Base-by-base conservation (phyloP, 2,888 invertebrate species). In the Hirtodrosophila alboralis region DNA sequence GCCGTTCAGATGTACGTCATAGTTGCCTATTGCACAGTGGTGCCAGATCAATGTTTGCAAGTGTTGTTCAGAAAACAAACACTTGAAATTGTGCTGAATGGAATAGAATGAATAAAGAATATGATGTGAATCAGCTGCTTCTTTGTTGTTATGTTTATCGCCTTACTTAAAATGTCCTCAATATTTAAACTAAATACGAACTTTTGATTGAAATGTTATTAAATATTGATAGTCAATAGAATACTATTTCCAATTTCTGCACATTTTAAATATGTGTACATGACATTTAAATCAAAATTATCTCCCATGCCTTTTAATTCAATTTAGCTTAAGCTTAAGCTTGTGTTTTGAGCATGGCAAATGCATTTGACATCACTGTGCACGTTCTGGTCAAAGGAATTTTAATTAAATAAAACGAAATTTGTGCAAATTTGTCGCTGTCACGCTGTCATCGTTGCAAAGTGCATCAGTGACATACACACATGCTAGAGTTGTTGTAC, bases 381-480 rank as follows among this genome's bases (percentile, higher is more conserved):
- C 52, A 33, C 14, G 8, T 27, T 36, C 49, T 51, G 58, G 44
- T 64, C 63, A 76, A 74, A 68, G 62, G 66, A 63, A 78, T 73
- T 77, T 78, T 44, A 78, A 71, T 75, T 64, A 64, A 76, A 75
- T 78, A 41, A 73, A 75, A 37, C 45, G 47, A 73, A 72, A 57
- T 59, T 70, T 59, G 60, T 53, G 63, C 78, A 56, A 75, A 78
- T 58, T 65, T 41, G 51, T 74, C 52, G 49, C 53, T 61, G 58
- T 51, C 62, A 48, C 49, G 36, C 52, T 47, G 58, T 47, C 59
- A 57, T 38, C 48, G 40, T 51, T 53, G 58, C 58, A 67, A 70
- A 73, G 66, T 78, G 75, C 75, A 72, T 47, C 37, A 63, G 53
- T 30, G 30, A 30, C 57, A 52, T 33, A 40, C 16, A 48, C 16